Evolutionary conservation across 1,140 invertebrate genomes (phyloP), one percentile per base, ranked within the genome.

Genomic region (Dreissena rostriformis): DNA sequence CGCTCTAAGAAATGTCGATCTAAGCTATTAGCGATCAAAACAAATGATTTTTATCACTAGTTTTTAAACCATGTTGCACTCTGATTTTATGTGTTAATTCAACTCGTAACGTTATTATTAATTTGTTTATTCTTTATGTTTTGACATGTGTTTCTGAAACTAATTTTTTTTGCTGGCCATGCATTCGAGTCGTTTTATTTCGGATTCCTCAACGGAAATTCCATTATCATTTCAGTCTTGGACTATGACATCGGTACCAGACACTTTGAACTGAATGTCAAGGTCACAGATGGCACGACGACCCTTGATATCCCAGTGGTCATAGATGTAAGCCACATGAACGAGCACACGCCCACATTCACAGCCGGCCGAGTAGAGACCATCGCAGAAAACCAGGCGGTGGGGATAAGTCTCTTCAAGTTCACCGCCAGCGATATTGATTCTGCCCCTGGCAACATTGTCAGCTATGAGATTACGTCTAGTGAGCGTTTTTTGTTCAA

Each of bases 231-330:
- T 71, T 6, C 67, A 90, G 88, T 68, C 8, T 57, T 90, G 6
- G 87, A 91, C 75, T 91, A 90, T 70, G 90, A 91, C 72, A 85
- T 86, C n/a, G 86, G 82, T 39, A 88, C 84, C 0, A 71, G 82
- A 52, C 70, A 83, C 26, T 91, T 89, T 73, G n/a, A 73, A 1
- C 63, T 91, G 15, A 71, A 86, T 19, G 82, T 90, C n/a, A 52
- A 72, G 14, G 87, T 86, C 14, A 78, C 75, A 29, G 90, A 91
- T 68, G 83, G 83, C 17, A 84, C 66, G 19, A 86, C 79, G 70
- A 52, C 71, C 0, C 29, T 85, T 29, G 76, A 76, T 12, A 84
- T 90, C 28, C 84, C 72, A 10, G 86, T 91, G 29, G 74, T 61
- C 12, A 85, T 91, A 7, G 80, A 65, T 15, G 55, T 91, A 1